Base-by-base conservation (phyloP, 2,113 vertebrate genomes). In the Vulpes lagopus region DNA sequence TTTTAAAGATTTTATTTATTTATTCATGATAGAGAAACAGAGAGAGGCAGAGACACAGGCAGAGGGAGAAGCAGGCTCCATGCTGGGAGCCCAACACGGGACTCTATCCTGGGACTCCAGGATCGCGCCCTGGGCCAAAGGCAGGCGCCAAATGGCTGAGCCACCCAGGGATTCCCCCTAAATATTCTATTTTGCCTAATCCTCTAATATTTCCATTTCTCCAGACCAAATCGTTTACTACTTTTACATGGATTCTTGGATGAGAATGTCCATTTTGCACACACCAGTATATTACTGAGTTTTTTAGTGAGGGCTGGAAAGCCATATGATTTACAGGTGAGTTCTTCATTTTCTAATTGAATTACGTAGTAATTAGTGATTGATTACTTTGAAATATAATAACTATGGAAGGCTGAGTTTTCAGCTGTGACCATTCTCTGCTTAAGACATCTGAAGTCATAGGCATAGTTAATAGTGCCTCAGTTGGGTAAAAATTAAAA, bases 191-290 rank as follows among this genome's bases (percentile, higher is more conserved):
- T 38, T 94, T 91, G 8, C 80, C 74, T 98, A 55, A 97, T 62
- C 74, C 51, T 67, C 78, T 97, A 78, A 8, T 95, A 23, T 98
- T 89, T 98, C 93, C 57, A 57, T 97, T 97, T 98, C 90, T 92
- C 62, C 96, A 99, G 99, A 97, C 99, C 99, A 71, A 99, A 99
- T 96, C 99, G 99, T 65, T 98, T 99, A 98, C 97, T 99, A 67
- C 98, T 99, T 94, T 98, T 99, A 2, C 99, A 99, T 0, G 99
- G 99, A 11, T 99, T 99, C 97, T 96, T 99, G 96, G 99, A 99
- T 98, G 99, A 99, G 97, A 99, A 99, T 1, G 99, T 99, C 96
- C 99, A 99, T 97, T 99, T 99, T 98, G 99, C 99, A 98, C 99
- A 99, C 80, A 99, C 99, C 79, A 99, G 99, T 97, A 99, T 99